Conservation (phyloP, 2,797 vertebrate genomes). For the Pteropus rufus region DNA sequence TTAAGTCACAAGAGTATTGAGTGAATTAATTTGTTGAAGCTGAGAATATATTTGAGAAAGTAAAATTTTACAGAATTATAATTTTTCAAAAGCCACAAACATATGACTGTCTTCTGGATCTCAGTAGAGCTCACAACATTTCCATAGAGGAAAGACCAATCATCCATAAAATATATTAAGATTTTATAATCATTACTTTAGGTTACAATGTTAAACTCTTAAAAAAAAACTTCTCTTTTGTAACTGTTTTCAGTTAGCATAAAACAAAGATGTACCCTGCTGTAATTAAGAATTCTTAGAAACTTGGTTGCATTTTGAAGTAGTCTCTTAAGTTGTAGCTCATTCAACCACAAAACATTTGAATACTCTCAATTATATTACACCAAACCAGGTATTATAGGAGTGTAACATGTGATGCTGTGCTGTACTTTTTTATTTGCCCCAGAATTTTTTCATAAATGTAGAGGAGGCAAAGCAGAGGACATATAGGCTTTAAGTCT, state of each 20-base stretch:
- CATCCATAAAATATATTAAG: not conserved
- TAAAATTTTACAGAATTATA: not conserved
- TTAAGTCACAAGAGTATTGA: not conserved
- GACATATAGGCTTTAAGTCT: not conserved
- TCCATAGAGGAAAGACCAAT: not conserved
- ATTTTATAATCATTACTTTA: slow-evolving; percentile 9
- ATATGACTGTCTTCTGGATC: not conserved
- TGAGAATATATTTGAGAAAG: not conserved
- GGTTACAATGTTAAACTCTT: not conserved
- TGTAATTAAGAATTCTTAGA: not conserved
- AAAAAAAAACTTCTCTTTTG: slow-evolving; percentile 2
- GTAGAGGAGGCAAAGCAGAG: not conserved
- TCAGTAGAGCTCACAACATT: slow-evolving; percentile 2
- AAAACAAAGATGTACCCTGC: not conserved
- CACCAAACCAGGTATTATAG: not conserved
- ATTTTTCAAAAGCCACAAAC: not conserved
- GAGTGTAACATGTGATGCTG: not conserved
- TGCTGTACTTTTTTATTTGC: not conserved
- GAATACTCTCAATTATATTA: not conserved
- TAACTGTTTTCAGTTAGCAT: not conserved
- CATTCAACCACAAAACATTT: not conserved
- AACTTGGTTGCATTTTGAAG: not conserved
- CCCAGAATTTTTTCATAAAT: not conserved
- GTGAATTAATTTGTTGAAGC: slow-evolving; percentile 9
- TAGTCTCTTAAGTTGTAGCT: not conserved